Evolutionary conservation across 2,113 vertebrate genomes (phyloP).

Genomic region (Probosciger aterrimus): DNA sequence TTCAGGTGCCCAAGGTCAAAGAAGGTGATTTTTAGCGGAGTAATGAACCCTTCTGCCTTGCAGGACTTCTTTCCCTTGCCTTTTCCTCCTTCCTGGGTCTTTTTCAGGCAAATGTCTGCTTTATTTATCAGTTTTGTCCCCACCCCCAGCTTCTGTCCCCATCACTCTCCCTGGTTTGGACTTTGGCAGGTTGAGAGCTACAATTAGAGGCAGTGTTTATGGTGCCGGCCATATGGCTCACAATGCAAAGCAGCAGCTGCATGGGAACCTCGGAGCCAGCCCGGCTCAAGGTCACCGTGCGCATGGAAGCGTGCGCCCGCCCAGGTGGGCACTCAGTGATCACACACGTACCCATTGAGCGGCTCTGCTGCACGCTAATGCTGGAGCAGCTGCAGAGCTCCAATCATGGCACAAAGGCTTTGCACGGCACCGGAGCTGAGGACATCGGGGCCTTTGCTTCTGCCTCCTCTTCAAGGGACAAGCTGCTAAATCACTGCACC

Average conservation of each 20-base stretch:
- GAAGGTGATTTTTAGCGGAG: not conserved
- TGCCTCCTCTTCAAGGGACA: not conserved
- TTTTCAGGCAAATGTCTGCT: not conserved
- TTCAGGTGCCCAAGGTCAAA: not conserved
- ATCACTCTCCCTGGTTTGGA: not conserved
- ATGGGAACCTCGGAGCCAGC: not conserved
- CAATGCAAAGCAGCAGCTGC: conserved; percentile 31
- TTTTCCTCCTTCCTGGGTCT: not conserved
- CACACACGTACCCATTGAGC: not conserved
- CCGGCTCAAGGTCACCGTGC: not conserved
- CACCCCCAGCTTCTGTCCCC: not conserved
- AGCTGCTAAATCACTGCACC: rapidly evolving
- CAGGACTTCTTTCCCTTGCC: not conserved
- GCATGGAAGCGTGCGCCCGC: not conserved
- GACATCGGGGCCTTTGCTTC: rapidly evolving
- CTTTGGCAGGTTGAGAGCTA: conserved; percentile 47
- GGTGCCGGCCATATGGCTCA: not conserved
- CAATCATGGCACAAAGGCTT: not conserved
- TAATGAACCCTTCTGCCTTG: conserved; percentile 7
- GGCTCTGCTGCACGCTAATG: not conserved
- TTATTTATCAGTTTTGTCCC: not conserved
- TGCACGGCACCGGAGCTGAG: rapidly evolving
- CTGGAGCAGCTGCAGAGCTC: not conserved
- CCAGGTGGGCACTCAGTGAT: not conserved
- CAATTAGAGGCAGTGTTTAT: conserved; percentile 18